These are phyloP conservation scores for Aphaenogaster floridana DNA, from an alignment of 1,140 invertebrate genomes.

Conservation along the genomic window DNA sequence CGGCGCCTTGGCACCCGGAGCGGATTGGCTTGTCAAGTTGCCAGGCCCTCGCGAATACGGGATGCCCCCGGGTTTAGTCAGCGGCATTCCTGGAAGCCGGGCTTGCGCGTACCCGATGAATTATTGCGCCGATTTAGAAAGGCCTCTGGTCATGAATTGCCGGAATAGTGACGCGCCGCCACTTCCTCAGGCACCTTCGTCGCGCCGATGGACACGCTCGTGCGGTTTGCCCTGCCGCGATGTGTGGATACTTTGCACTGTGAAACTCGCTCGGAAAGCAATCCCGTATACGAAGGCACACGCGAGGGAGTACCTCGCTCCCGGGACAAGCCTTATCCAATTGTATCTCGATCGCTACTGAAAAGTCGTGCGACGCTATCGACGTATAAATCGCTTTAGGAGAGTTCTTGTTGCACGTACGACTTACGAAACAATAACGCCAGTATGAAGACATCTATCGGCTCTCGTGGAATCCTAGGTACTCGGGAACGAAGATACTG, in stretches of 20 bases:
- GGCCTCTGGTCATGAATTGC: constrained; percentile 39
- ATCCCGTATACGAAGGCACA: not conserved
- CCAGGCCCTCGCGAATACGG: constrained; percentile 78
- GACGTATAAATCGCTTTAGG: constrained; percentile 21
- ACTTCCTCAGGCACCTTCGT: constrained; percentile 41
- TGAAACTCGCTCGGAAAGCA: constrained; percentile 10
- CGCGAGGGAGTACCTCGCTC: not conserved
- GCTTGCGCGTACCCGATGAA: constrained; percentile 77
- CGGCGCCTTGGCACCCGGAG: constrained; percentile 82
- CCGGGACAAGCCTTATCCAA: constrained; percentile 16
- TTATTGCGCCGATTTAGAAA: constrained; percentile 82
- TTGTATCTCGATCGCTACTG: constrained; percentile 53
- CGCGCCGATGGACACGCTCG: constrained; percentile 15
- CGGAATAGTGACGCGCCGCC: constrained; percentile 51
- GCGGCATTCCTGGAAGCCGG: constrained; percentile 81
- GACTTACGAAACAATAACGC: constrained; percentile 39
- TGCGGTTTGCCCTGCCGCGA: not conserved
- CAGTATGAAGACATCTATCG: constrained; percentile 27
- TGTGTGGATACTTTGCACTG: not conserved
- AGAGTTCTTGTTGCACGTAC: constrained; percentile 23
- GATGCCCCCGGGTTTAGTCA: constrained; percentile 81
- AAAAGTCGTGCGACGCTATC: constrained; percentile 40
- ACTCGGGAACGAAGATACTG: not conserved
- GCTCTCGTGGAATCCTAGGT: not conserved
- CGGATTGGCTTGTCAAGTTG: constrained; percentile 84